Conservation (phyloP, 1,140 invertebrate genomes). For the Drosophila malerkotliana region DNA sequence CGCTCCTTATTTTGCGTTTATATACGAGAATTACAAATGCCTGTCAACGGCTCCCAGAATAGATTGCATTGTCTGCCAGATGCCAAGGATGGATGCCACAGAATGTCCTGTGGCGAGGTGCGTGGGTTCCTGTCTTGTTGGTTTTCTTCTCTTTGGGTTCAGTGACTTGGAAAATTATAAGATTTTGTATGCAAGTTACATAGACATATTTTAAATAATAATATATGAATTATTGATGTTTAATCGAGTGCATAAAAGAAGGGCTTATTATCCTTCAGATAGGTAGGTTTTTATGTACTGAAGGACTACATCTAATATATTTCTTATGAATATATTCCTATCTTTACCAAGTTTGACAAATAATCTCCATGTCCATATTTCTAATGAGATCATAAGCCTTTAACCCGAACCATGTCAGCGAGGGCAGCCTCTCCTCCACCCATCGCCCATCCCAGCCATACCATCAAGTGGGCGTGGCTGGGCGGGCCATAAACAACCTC, state of each 20-base stretch:
- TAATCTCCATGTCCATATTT: conserved; percentile 27
- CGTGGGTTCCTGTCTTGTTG: conserved; percentile 31
- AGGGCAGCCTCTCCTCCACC: conserved; percentile 1
- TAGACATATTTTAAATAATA: neutral
- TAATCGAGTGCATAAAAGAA: conserved; percentile 23
- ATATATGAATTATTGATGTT: conserved; percentile 5
- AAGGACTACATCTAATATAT: no score
- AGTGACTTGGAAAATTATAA: conserved; percentile 59
- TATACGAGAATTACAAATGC: conserved; percentile 36
- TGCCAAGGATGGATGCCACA: conserved; percentile 31
- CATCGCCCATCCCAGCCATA: conserved; percentile 1
- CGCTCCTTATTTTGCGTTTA: conserved; percentile 15
- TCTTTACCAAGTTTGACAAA: neutral
- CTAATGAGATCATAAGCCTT: conserved; percentile 31
- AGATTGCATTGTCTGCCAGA: conserved; percentile 53
- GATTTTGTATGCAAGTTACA: neutral
- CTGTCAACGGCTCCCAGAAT: conserved; percentile 67
- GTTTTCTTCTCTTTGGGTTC: conserved; percentile 42
- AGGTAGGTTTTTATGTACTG: no score
- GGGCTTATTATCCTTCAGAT: no score
- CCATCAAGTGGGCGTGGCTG: conserved; percentile 65
- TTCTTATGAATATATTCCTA: no score
- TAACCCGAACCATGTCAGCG: conserved; percentile 12
- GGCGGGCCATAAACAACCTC: conserved; percentile 73
- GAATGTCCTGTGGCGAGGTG: conserved; percentile 36